Base-by-base conservation (phyloP, 1,140 invertebrate genomes). In the Aricia agestis region DNA sequence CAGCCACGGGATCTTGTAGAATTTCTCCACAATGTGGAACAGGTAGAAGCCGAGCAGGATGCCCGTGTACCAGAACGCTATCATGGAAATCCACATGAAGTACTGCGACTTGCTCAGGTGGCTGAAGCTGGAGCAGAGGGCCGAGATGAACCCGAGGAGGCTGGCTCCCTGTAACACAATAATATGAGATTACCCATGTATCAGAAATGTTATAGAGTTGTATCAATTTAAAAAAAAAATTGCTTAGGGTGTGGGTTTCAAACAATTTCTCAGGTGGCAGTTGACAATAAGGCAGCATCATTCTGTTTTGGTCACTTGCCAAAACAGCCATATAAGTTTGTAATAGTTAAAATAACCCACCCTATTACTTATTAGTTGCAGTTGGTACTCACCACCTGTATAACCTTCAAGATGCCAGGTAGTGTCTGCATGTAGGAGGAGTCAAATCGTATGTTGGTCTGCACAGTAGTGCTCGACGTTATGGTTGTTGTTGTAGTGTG, bases 1-100 rank as follows among this genome's bases (percentile, higher is more conserved):
- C 25, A 97, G 82, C 97, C 97, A 98, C 0, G 97, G 97, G 70
- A 98, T 95, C 85, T 94, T 95, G 83, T 95, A 95, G 78, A 97
- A 95, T 84, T 96, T 96, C 82, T 97, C 96, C 72, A 98, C 93
- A 11, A 98, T 93, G 82, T 98, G 97, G 83, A 98, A 97, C 67
- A 97, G 81, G 87, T 98, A 98, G 69, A 98, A 93, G 0, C 95
- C 93, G 17, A 98, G 93, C 15, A 98, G 87, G 61, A 97, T 95
- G 13, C 95, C 94, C 0, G 96, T 97, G 72, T 96, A 95, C 94
- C 96, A 97, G 81, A 98, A 96, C n/a, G 95, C 97, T 25, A 94
- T 94, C 93, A 97, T 97, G 0, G 97, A 93, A 1, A 98, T 95
- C 83, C 96, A 96, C 83, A 94, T 96, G 85, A 97, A 97, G 94